Evolutionary conservation across 2,113 vertebrate genomes (phyloP).

Genomic region (Vanacampus margaritifer): DNA sequence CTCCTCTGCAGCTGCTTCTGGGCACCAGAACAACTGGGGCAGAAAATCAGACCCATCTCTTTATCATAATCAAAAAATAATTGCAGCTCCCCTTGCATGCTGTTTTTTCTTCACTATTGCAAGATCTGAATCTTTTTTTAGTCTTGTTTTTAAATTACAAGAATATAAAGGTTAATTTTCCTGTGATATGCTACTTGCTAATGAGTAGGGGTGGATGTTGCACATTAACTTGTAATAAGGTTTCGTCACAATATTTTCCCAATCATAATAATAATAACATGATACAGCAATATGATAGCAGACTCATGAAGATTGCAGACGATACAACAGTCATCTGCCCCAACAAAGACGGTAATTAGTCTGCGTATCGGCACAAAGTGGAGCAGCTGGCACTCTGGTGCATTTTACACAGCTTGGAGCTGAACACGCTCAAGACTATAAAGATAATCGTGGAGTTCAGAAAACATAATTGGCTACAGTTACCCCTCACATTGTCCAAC

Average conservation of each 20-base stretch:
- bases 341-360: too few relatives aligned
- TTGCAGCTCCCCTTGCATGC: background rate
- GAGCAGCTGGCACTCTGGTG: too few relatives aligned
- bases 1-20: conserved; percentile 58
- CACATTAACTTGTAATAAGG: background rate
- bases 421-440: too few relatives aligned
- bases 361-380: too few relatives aligned
- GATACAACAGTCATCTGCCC: too few relatives aligned
- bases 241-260: background rate
- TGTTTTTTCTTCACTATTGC: background rate
- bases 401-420: too few relatives aligned
- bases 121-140: background rate
- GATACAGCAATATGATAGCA: background rate
- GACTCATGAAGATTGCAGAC: too few relatives aligned
- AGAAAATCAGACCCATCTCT: conserved; percentile 63
- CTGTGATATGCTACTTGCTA: background rate
- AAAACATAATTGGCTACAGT: too few relatives aligned
- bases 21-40: conserved; percentile 65
- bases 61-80: conserved; percentile 48
- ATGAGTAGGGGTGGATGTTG: background rate
- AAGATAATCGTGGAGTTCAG: too few relatives aligned
- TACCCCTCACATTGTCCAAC: too few relatives aligned
- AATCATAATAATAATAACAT: background rate
- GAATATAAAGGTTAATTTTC: conserved; percentile 2
- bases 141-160: background rate